Base-by-base conservation (phyloP, 2,888 invertebrate genomes). In the Marronus borbonicus region DNA sequence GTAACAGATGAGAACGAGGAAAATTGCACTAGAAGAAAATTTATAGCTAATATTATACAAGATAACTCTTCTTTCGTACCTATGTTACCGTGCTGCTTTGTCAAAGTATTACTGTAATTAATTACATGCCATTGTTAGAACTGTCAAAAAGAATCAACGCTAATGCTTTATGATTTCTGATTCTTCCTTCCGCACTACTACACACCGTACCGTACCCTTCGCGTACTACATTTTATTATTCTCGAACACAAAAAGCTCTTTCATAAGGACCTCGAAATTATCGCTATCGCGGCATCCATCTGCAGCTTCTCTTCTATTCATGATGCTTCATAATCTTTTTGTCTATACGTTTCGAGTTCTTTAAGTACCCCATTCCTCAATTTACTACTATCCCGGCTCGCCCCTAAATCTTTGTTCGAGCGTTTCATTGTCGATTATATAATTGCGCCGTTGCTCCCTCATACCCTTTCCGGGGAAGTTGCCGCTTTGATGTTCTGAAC, bases 401-500 rank as follows among this genome's bases (percentile, higher is more conserved):
- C 10, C 28, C 62, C 3, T 62, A 62, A 31, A 31, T 31, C 14
- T 31, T 62, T 31, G 62, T 62, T 62, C 62, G 28, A 31, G 44
- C 62, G 44, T 36, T 70, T 36, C 52, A 31, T 58, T 52, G 36
- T 55, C 60, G 72, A 70, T 55, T 70, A 52, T 80, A 78, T 80
- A 80, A 80, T 80, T 79, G 80, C 78, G 78, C 55, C 31, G 58
- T 79, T 80, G 80, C 76, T 78, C 68, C 65, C 36, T 17, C 65
- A 17, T 17, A 17, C 39, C n/a, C 65, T 17, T 20, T n/a, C 20
- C 39, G 8, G 20, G 39, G 7, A 60, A 78, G 76, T 80, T 78
- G 68, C 74, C 49, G 44, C 81, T 80, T 81, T 81, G 81, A 80
- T 79, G 79, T 79, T 64, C 76, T 77, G 76, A 81, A 81, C 81